phyloP scores from a whole-genome alignment of 2,888 invertebrate genomes.

The Tubiluchus corallicola region DNA sequence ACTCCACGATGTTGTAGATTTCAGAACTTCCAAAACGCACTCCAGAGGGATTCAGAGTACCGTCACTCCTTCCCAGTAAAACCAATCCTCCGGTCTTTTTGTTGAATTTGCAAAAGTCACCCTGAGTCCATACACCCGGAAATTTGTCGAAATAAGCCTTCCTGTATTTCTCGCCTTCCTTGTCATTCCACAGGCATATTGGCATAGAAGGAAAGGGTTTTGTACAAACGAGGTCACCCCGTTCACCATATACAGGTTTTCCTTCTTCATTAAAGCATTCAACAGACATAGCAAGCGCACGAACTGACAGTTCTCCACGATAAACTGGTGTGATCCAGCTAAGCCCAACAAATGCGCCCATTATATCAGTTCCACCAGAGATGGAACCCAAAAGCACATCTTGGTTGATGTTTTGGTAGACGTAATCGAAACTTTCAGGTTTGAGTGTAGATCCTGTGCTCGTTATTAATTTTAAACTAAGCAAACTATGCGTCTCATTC shows the following conservation, averaged over 20 bases:
- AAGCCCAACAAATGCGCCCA: slow-evolving; percentile 38
- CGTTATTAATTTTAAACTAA: too few species aligned
- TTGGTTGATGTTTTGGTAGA: slow-evolving; percentile 34
- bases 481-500: too few species aligned
- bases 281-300: slow-evolving; percentile 35
- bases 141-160: slow-evolving; percentile 34
- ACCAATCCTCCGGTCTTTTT: slow-evolving; percentile 34
- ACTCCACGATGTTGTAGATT: slow-evolving; percentile 37
- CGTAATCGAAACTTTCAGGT: slow-evolving; percentile 35
- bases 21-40: slow-evolving; percentile 41
- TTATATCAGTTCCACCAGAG: slow-evolving; percentile 38
- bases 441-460: slow-evolving; percentile 36
- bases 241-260: slow-evolving; percentile 30
- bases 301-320: slow-evolving; percentile 36
- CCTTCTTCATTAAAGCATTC: slow-evolving; percentile 32
- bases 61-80: slow-evolving; percentile 40
- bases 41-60: slow-evolving; percentile 38
- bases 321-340: slow-evolving; percentile 34
- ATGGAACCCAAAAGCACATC: slow-evolving; percentile 34
- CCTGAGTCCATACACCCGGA: slow-evolving; percentile 37
- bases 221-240: slow-evolving; percentile 37
- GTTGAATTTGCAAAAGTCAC: slow-evolving; percentile 35
- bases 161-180: slow-evolving; percentile 30
- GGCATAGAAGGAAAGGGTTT: slow-evolving; percentile 40
- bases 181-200: slow-evolving; percentile 34